phyloP scores from a whole-genome alignment of 2,888 invertebrate genomes.

The Quadroppia sp. region DNA sequence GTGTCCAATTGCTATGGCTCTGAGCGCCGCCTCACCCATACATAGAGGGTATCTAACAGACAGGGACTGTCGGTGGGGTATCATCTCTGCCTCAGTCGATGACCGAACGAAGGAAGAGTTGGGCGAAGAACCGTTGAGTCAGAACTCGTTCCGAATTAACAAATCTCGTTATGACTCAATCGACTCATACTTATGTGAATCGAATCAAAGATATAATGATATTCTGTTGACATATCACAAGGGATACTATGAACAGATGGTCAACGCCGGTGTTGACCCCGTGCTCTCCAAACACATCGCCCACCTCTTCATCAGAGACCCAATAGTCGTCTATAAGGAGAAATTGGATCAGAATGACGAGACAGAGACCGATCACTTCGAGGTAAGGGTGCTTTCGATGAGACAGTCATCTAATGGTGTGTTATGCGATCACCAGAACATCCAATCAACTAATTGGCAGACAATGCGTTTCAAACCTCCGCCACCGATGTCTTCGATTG shows the following conservation, averaged over 20 bases:
- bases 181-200: slow-evolving; percentile 88
- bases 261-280: slow-evolving; percentile 82
- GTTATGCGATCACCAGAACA: slow-evolving; percentile 63
- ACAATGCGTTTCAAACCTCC: slow-evolving; percentile 99
- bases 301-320: slow-evolving; percentile 95
- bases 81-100: slow-evolving; percentile 92
- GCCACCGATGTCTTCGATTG: slow-evolving; percentile 82
- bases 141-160: slow-evolving; percentile 64
- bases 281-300: slow-evolving; percentile 91
- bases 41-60: slow-evolving; percentile 91
- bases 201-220: slow-evolving; percentile 88
- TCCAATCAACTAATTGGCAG: slow-evolving; percentile 99
- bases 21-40: slow-evolving; percentile 93
- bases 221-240: slow-evolving; percentile 81
- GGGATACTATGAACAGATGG: slow-evolving; percentile 72
- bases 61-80: slow-evolving; percentile 96
- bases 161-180: slow-evolving; percentile 98
- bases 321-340: slow-evolving; percentile 90
- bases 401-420: no score
- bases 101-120: slow-evolving; percentile 89
- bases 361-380: slow-evolving; percentile 96
- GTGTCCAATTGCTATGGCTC: slow-evolving; percentile 93
- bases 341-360: slow-evolving; percentile 88
- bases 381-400: slow-evolving; percentile 59
- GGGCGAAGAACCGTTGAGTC: slow-evolving; percentile 37